A percentile compares a stretch with the other conserved stretches of the same genome.
These are phyloP conservation scores for Corella eumyota DNA, from an alignment of 23 tunicate species.

Conservation along the genomic window DNA sequence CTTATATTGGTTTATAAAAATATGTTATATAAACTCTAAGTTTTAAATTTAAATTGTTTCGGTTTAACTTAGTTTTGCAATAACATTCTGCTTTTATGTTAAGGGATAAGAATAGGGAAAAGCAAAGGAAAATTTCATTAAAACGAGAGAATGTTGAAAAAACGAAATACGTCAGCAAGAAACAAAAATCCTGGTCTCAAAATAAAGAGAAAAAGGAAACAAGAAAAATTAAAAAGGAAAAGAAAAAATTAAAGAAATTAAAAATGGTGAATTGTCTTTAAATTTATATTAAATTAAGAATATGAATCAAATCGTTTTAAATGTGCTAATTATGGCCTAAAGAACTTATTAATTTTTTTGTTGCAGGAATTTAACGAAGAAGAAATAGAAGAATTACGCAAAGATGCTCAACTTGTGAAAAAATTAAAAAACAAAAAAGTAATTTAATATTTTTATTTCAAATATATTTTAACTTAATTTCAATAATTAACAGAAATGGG, in stretches of 20 bases:
- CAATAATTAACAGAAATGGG: too few relatives aligned
- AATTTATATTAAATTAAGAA: background rate
- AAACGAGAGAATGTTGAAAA: slow-evolving; percentile 24
- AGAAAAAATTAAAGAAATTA: slow-evolving; percentile 33
- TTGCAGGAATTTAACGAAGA: slow-evolving; percentile 39
- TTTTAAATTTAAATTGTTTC: too few relatives aligned
- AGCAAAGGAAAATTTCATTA: slow-evolving; percentile 34
- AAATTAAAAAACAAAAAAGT: slow-evolving; percentile 57
- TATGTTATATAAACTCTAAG: too few relatives aligned
- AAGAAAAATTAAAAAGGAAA: slow-evolving; percentile 49
- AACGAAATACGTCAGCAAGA: slow-evolving; percentile 41
- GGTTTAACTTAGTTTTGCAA: too few relatives aligned
- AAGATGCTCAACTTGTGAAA: slow-evolving; percentile 59
- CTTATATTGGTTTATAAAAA: too few relatives aligned
- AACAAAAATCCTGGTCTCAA: slow-evolving; percentile 69
- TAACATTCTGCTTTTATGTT: background rate
- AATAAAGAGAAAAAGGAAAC: slow-evolving; percentile 41
- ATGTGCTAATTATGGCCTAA: background rate
- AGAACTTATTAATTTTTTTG: background rate
- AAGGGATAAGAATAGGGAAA: slow-evolving; percentile 63
- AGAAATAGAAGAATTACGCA: slow-evolving; percentile 61
- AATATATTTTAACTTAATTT: too few relatives aligned
- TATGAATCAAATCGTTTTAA: background rate
- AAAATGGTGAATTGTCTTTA: slow-evolving; percentile 17
- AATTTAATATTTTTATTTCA: background rate